Conservation (phyloP, 2,888 invertebrate species). For the Rhabditophanes sp. region DNA sequence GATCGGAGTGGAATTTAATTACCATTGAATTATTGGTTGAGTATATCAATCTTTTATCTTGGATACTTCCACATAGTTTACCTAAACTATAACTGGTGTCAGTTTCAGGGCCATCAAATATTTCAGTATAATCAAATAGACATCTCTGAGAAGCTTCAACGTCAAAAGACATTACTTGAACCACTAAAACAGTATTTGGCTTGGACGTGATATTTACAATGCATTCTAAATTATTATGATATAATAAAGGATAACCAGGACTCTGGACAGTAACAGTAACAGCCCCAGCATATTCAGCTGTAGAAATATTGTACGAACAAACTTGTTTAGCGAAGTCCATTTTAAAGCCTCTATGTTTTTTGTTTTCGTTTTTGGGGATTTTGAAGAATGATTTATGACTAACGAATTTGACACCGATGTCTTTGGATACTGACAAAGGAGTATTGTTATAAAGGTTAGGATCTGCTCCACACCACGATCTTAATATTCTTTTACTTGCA, state of each 20-base stretch:
- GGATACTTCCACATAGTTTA: slow-evolving; percentile 21
- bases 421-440: too few species aligned
- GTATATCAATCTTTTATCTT: slow-evolving; percentile 14
- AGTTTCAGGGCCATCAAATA: slow-evolving; percentile 19
- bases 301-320: slow-evolving; percentile 7
- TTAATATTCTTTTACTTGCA: slow-evolving; percentile 10
- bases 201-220: slow-evolving; percentile 33
- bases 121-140: slow-evolving; percentile 26
- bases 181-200: not conserved
- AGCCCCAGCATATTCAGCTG: not conserved
- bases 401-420: slow-evolving; percentile 25
- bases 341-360: slow-evolving; percentile 29
- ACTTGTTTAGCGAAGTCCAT: slow-evolving; percentile 27
- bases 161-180: slow-evolving; percentile 6
- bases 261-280: slow-evolving; percentile 12
- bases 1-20: slow-evolving; percentile 27
- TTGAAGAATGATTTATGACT: slow-evolving; percentile 17
- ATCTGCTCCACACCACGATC: slow-evolving; percentile 16
- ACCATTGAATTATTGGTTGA: slow-evolving; percentile 17
- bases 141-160: slow-evolving; percentile 22
- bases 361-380: slow-evolving; percentile 5
- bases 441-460: too few species aligned
- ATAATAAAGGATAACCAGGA: slow-evolving; percentile 38
- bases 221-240: slow-evolving; percentile 32
- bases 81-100: slow-evolving; percentile 13